Evolutionary conservation across 2,888 invertebrate species (phyloP), one percentile per base, ranked within the genome.

Genomic region (Athalia cordata): DNA sequence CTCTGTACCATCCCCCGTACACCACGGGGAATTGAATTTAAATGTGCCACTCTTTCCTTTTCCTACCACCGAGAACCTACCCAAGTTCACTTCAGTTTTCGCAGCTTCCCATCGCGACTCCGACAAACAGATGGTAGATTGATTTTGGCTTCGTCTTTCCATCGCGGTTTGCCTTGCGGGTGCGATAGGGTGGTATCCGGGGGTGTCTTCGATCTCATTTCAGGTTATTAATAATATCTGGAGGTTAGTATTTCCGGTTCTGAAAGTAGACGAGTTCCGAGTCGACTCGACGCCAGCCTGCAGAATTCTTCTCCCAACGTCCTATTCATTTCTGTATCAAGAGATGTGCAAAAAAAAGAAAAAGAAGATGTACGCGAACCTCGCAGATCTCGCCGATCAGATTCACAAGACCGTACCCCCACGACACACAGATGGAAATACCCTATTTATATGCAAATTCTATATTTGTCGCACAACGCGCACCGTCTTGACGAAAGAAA

Each of bases 401-500:
- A 77, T 74, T 66, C 77, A 85, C 81, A 80, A 81, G 84, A 83
- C 81, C 83, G 85, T 84, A 85, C 85, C 86, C 86, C 87, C 86
- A 87, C 29, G 87, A 89, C 91, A 91, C 92, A 92, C 92, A 92
- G 92, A 92, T 92, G 93, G 92, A 93, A 93, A 92, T 93, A 92
- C 92, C 92, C 93, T 92, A 93, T 93, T 93, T 93, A 93, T 93
- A 93, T 93, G 93, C 92, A 93, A 93, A 93, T 93, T 93, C 91
- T 91, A 92, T 92, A 93, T 93, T 93, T 93, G 92, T 92, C 93
- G 92, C 92, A 85, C 83, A 80, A 78, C 77, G 82, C 82, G 77
- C 67, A 61, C 74, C 74, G 74, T 75, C 84, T 83, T 81, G 83
- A 74, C 80, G 84, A 85, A 86, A 86, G 85, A 86, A 84, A 87